Percentiles rank a stretch among this genome's conserved stretches.
Conservation (phyloP, 2,797 vertebrate genomes). For the Nyctalus aviator region DNA sequence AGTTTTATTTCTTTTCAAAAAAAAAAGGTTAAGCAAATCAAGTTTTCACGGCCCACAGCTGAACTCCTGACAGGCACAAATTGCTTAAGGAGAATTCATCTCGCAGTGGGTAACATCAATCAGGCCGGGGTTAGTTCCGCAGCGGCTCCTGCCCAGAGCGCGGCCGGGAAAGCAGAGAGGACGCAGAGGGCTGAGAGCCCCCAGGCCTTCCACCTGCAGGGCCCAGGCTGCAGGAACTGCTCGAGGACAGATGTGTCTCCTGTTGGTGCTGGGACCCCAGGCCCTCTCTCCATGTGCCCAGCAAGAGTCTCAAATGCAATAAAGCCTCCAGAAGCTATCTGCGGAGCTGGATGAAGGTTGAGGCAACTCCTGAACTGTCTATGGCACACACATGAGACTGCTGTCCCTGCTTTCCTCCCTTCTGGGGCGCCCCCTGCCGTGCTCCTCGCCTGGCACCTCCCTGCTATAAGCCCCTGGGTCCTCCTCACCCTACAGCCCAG, state of each 20-base stretch:
- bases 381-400: not conserved
- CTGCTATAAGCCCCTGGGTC: not conserved
- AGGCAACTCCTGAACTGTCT: not conserved
- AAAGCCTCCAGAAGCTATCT: no score
- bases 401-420: not conserved
- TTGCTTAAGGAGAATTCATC: not conserved
- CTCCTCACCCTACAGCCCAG: not conserved
- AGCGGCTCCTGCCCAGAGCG: not conserved
- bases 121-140: not conserved
- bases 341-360: not conserved
- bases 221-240: not conserved
- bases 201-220: accelerated
- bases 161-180: not conserved
- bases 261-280: no score
- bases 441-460: no score
- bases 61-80: not conserved
- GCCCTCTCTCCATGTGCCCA: not conserved
- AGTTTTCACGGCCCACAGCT: not conserved
- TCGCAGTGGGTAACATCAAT: not conserved
- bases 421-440: not conserved
- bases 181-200: not conserved
- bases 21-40: conserved; percentile 57
- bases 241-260: not conserved
- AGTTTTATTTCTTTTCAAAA: conserved; percentile 11
- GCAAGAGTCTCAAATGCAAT: accelerated